Evolutionary conservation across 1,140 invertebrate genomes (phyloP), one percentile per base, ranked within the genome.

Genomic region (Bradysia coprophila): DNA sequence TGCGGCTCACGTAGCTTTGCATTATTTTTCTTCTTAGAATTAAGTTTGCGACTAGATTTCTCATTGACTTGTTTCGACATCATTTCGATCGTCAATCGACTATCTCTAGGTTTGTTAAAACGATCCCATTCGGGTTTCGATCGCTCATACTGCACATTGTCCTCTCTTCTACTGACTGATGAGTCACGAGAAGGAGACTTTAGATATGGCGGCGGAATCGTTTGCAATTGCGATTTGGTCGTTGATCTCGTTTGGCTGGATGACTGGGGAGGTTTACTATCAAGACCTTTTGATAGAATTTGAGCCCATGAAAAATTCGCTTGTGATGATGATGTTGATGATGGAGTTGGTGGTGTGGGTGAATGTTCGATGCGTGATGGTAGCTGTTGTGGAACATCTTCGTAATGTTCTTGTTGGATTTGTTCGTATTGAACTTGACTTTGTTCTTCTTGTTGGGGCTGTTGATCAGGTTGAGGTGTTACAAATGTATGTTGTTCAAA

Each of bases 241-340:
- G 51, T 41, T 52, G 15, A 28, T 39, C 46, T 45, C 16, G 40
- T 41, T 56, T 40, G 61, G 65, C 64, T 71, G 68, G 69, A 72
- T 71, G 67, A 67, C 68, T 71, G 69, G 57, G 57, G 59, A 55
- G 48, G 49, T 48, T 62, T 63, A 46, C 57, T 51, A 54, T 48
- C 61, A 31, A 81, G 65, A 3, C 78, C 77, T 45, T 78, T 71
- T 3, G 76, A 73, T 46, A 81, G 64, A 51, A 81, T 77, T 59
- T 78, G 75, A 15, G 78, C 78, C 57, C 81, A 81, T 1, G 78
- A 80, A 45, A 75, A 66, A n/a, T n/a, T n/a, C n/a, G n/a, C n/a
- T n/a, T n/a, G 34, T 22, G n/a, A 32, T 21, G 22, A 32, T 42
- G 37, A 42, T 9, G 11, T 3, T 44, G 43, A 4, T 24, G 43